phyloP scores from a whole-genome alignment of 1,140 invertebrate species.

The Ridgeia piscesae region DNA sequence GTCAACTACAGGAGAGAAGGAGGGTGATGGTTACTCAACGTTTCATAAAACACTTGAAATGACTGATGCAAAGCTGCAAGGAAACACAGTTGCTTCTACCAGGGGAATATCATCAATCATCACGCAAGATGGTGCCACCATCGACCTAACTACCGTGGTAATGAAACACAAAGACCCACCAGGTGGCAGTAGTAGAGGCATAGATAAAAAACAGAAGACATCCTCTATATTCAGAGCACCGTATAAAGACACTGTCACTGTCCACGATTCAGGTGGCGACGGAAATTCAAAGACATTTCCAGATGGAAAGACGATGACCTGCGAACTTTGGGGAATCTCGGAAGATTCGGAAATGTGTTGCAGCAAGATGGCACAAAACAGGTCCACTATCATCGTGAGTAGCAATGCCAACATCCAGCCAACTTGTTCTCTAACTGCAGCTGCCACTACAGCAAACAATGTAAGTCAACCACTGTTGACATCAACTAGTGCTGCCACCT shows the following conservation, averaged over 20 bases:
- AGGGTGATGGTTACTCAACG: background rate
- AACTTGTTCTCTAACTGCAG: background rate
- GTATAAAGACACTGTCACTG: background rate
- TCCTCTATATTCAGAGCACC: background rate
- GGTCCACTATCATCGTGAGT: background rate
- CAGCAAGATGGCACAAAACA: background rate
- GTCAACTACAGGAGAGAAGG: background rate
- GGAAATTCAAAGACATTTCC: background rate
- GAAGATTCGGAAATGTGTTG: background rate
- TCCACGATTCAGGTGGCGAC: background rate
- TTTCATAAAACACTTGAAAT: background rate
- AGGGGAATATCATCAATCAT: background rate
- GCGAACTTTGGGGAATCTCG: background rate
- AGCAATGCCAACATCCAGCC: background rate
- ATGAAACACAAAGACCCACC: background rate
- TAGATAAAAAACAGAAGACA: background rate
- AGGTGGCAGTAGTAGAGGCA: background rate
- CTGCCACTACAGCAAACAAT: background rate
- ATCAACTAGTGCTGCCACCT: background rate
- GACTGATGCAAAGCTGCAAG: background rate
- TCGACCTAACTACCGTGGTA: background rate
- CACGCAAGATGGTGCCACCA: background rate
- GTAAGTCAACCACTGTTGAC: background rate
- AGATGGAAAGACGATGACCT: background rate
- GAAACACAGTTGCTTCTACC: background rate